Evolutionary conservation across 2,113 vertebrate genomes (phyloP), one percentile per base, ranked within the genome.

Genomic region (Echinops telfairi): DNA sequence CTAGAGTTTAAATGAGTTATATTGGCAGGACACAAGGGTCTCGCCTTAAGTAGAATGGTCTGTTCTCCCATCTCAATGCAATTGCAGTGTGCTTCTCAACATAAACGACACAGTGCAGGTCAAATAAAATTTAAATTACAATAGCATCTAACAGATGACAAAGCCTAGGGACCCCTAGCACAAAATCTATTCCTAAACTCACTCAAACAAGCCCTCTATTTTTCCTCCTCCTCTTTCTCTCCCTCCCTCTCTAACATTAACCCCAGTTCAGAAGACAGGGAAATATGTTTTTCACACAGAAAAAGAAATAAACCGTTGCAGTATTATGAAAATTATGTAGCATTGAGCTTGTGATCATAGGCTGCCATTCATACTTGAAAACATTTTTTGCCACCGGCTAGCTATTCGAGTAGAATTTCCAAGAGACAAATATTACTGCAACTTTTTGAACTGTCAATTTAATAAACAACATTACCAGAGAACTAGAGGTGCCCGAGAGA

Each of bases 371-470:
- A 88, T 29, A 73, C 75, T 93, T 53, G n/a, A 73, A 73, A 95
- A 75, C 1, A 57, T 6, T 11, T 36, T 36, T 78, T 90, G 60
- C 75, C 68, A 94, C 73, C 33, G 22, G 89, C 33, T 57, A 70
- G 58, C 62, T 15, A 83, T 88, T 93, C 31, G 31, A 83, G 76
- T 81, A 53, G 81, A 90, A 92, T 81, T 95, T 95, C 62, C 47
- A 6, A 53, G 47, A 79, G 87, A 73, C 31, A 19, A 33, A 68
- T 19, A 33, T 7, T 43, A 8, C 33, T 93, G 57, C 78, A 14
- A n/a, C 73, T 91, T 83, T 43, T 62, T 19, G 62, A 90, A 81
- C 3, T 58, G 17, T 66, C 12, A 57, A 38, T 79, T 31, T 27
- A 79, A 53, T 53, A 53, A 53, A 53, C 47, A 79, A 68, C 10